Evolutionary conservation across 2,797 vertebrate species (phyloP).

Genomic region (Pantherophis vulpinus): DNA sequence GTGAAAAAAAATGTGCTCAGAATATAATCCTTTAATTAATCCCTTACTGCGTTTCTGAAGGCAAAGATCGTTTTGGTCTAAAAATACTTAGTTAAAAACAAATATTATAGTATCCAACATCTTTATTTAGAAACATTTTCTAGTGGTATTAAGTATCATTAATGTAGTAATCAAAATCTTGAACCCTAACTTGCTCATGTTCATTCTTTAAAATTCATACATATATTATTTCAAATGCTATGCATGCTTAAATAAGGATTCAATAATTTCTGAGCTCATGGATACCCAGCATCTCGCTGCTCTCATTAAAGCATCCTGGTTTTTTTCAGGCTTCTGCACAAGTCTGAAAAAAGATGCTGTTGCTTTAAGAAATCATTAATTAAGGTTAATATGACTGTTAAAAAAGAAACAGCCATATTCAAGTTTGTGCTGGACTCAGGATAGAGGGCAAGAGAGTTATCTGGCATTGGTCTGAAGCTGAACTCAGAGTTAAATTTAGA

Average conservation of each 20-base stretch:
- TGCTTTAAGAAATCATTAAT: neutral
- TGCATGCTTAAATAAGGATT: neutral
- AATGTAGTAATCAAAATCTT: neutral
- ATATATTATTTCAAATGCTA: neutral
- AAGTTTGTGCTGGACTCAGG: neutral
- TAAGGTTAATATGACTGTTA: neutral
- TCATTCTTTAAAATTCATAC: neutral
- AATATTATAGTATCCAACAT: neutral
- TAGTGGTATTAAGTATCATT: neutral
- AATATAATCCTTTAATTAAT: constrained; percentile 3
- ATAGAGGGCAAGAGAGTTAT: neutral
- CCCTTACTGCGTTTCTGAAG: neutral
- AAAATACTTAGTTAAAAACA: neutral
- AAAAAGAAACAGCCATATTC: neutral
- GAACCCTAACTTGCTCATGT: neutral
- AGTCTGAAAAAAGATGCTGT: neutral
- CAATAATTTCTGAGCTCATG: neutral
- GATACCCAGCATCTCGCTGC: neutral
- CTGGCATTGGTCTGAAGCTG: neutral
- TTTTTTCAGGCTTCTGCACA: neutral
- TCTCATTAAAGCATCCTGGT: neutral
- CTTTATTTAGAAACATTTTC: neutral
- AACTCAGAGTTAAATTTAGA: neutral
- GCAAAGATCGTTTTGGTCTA: neutral
- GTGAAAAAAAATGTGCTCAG: neutral